Evolutionary conservation across 2,888 invertebrate species (phyloP), one percentile per base, ranked within the genome.

Genomic region (Biston betularia): DNA sequence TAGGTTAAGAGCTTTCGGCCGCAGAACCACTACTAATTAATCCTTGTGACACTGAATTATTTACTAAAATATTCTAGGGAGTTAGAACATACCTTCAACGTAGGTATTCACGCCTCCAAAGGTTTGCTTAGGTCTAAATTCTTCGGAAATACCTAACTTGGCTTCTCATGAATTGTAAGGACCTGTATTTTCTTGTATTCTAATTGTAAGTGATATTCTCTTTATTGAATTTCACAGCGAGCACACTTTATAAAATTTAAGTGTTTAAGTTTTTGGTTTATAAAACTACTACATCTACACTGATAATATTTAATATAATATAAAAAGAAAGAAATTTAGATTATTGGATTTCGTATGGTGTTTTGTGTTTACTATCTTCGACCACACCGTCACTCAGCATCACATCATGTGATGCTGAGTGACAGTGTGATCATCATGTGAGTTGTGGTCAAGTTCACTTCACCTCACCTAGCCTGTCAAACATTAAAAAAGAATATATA

Each of bases 31-130:
- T 57, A 56, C 65, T 67, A 67, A 72, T 70, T 70, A 72, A 69
- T 70, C 58, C 61, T 59, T 48, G 62, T 69, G 60, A 65, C 67
- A 50, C 62, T 72, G 69, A 66, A 72, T 70, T 67, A 72, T 70
- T 70, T 65, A 68, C 68, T 65, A 46, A 65, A 69, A 68, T 59
- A 45, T 54, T 63, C 54, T 57, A 35, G n/a, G 50, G 50, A 53
- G 56, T 61, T 6, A 9, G 42, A 57, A 38, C 52, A 63, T 67
- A 58, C 62, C 48, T 57, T 48, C 8, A 7, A 57, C 42, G 14
- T 55, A 58, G 50, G 42, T 56, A 50, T 59, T 60, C 49, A 35
- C 40, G 35, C 15, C 14, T 33, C 38, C 40, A 14, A 34, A 40
- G 42, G 40, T 68, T 40, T 33, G 53, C 38, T 56, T 24, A 48